Evolutionary conservation across 2,797 vertebrate genomes (phyloP).

Genomic region (Synanceia verrucosa): DNA sequence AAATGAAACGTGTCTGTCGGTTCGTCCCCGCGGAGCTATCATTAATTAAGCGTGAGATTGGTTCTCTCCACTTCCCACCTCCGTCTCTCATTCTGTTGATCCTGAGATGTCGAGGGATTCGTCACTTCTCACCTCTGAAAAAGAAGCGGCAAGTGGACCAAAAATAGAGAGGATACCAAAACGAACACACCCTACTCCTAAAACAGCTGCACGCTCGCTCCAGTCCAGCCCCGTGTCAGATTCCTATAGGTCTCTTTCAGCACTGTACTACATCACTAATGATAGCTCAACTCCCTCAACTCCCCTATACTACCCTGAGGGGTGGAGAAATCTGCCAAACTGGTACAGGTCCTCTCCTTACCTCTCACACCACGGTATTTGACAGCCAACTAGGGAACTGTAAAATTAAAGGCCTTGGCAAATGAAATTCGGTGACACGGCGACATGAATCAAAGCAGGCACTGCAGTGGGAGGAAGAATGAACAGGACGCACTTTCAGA

Average conservation of each 20-base stretch:
- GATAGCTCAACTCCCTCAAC: constrained; percentile 66
- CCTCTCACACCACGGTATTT: constrained; percentile 59
- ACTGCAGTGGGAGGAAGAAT: constrained; percentile 49
- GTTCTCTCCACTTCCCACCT: constrained; percentile 56
- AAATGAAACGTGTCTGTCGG: constrained; percentile 41
- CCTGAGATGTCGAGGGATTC: constrained; percentile 57
- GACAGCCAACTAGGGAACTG: constrained; percentile 68
- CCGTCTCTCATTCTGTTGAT: constrained; percentile 52
- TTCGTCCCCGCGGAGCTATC: constrained; percentile 54
- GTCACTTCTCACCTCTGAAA: constrained; percentile 50
- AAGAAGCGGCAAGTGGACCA: constrained; percentile 44
- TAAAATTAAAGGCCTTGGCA: constrained; percentile 74
- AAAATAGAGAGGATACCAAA: constrained; percentile 54
- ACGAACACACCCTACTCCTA: background rate
- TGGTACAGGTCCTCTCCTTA: constrained; percentile 55
- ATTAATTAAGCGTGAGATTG: constrained; percentile 82
- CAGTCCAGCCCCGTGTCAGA: constrained; percentile 39
- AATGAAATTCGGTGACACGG: constrained; percentile 71
- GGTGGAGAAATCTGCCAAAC: constrained; percentile 70
- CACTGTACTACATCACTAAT: constrained; percentile 67
- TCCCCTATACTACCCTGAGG: constrained; percentile 52
- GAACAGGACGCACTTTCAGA: constrained; percentile 32
- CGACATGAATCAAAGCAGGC: constrained; percentile 69
- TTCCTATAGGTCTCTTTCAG: constrained; percentile 60
- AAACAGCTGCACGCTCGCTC: constrained; percentile 16